Conservation (phyloP, 2,888 invertebrate genomes). For the Hecatera dysodea region DNA sequence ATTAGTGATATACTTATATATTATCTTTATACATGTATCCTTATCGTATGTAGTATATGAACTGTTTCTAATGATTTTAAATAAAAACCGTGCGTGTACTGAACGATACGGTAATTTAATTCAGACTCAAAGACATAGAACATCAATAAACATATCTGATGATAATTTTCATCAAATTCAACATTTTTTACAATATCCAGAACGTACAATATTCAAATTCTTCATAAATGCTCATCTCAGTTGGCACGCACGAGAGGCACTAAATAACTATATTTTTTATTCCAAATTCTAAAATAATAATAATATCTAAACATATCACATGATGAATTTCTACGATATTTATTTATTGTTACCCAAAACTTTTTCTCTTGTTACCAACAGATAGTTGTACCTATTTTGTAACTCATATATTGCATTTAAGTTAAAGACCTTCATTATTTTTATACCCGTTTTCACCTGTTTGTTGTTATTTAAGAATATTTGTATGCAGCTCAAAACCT, state of each 20-base stretch:
- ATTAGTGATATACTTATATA: constrained; percentile 26
- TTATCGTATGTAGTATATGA: constrained; percentile 46
- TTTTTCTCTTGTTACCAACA: constrained; percentile 44
- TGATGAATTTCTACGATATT: constrained; percentile 68
- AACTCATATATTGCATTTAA: constrained; percentile 46
- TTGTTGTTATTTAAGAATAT: constrained; percentile 50
- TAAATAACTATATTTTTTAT: constrained; percentile 31
- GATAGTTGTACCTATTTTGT: constrained; percentile 58
- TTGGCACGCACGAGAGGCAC: constrained; percentile 12
- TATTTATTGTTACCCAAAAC: constrained; percentile 41
- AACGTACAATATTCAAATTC: not conserved
- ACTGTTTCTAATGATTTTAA: constrained; percentile 28
- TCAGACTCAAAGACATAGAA: constrained; percentile 2
- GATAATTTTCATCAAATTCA: constrained; percentile 11
- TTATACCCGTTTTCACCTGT: constrained; percentile 58
- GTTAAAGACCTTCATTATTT: constrained; percentile 55
- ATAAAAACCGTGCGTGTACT: constrained; percentile 5
- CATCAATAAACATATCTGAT: constrained; percentile 40
- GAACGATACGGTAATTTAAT: not conserved
- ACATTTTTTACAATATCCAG: constrained; percentile 2
- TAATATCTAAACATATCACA: constrained; percentile 70
- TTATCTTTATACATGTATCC: constrained; percentile 41
- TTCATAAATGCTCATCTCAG: not conserved
- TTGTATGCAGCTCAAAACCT: constrained; percentile 46
- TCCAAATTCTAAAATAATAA: constrained; percentile 43